phyloP scores from a whole-genome alignment of 2,888 invertebrate genomes.

The Strigamia crassipes region DNA sequence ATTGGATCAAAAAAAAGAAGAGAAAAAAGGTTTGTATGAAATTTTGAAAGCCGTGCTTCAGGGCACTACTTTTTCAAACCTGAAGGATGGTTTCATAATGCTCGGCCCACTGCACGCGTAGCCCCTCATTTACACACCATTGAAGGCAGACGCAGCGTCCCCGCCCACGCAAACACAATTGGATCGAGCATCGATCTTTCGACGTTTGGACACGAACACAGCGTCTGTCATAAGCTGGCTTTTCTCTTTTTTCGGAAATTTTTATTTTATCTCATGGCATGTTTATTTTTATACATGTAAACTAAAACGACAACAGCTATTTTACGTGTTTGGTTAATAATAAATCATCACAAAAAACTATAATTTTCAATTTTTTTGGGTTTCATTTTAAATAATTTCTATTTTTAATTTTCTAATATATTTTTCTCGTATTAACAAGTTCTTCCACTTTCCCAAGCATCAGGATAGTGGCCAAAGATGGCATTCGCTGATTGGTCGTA shows the following conservation, averaged over 20 bases:
- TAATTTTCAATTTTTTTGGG: background rate
- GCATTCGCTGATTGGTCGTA: conserved; percentile 11
- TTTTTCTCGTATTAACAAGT: background rate
- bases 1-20: background rate
- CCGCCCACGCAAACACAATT: conserved; percentile 16
- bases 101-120: conserved; percentile 17
- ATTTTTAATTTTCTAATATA: background rate
- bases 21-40: background rate
- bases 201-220: conserved; percentile 21
- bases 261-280: background rate
- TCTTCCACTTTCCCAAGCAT: background rate
- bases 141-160: conserved; percentile 21
- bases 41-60: background rate
- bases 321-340: background rate
- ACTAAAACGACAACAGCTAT: background rate
- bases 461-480: conserved; percentile 3
- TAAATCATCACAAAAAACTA: background rate
- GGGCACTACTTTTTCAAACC: conserved; percentile 4
- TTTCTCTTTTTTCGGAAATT: background rate
- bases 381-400: background rate
- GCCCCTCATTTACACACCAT: conserved; percentile 21
- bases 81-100: conserved; percentile 21
- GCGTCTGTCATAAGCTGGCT: conserved; percentile 21
- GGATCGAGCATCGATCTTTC: conserved; percentile 21
- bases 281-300: background rate